Evolutionary conservation across 2,888 invertebrate species (phyloP), one percentile per base, ranked within the genome.

Genomic region (Conops quadrifasciatus): DNA sequence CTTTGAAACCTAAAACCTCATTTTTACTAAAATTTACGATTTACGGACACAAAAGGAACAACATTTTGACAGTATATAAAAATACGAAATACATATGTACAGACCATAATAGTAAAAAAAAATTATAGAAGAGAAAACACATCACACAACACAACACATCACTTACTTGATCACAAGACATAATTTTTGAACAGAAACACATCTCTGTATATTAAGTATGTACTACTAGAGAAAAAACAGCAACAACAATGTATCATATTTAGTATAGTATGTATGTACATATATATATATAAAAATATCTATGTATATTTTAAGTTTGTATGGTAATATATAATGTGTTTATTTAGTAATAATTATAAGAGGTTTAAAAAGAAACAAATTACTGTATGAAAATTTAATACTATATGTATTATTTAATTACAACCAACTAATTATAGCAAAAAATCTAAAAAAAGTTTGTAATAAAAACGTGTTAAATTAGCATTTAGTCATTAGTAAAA

Each of bases 361-460:
- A 49, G 19, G 11, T 49, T n/a, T 28, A 47, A 26, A 67, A 67
- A 56, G 24, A 64, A 53, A 53, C 28, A 67, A 67, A 30, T n/a
- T n/a, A 43, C 24, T 58, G 26, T 19, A 59, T 58, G 45, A n/a
- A 28, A 47, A 30, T 13, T 65, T n/a, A 19, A 67, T 5, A 58
- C 45, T 21, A 49, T 5, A 62, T 43, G 51, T 68, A 60, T 62
- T 62, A 62, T 68, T 62, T 62, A 60, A 62, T 62, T 51, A 68
- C 36, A 49, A 58, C 13, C 59, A 24, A 59, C 45, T 26, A n/a
- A 63, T 30, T 53, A 72, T 53, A 36, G 4, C 9, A 9, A 60
- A 67, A 71, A 71, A 28, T 58, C 21, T 58, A 58, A 67, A 26
- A 58, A 64, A 47, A 70, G 60, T 65, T n/a, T n/a, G n/a, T 67